Percentiles rank a stretch among this genome's conserved stretches.
Evolutionary conservation across 1,140 invertebrate species (phyloP).

Genomic region (Pogonus chalceus): DNA sequence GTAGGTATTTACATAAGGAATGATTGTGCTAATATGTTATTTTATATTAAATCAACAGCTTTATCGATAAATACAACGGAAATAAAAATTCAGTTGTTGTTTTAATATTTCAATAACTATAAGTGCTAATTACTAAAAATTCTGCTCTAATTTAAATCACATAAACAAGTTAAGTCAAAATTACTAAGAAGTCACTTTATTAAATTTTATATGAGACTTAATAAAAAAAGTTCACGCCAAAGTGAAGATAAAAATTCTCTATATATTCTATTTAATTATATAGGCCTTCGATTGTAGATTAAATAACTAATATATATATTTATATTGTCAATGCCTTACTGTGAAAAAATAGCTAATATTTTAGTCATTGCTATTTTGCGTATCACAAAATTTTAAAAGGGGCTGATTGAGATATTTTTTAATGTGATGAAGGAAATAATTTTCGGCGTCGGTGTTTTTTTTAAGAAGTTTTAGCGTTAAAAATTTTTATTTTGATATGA

Average conservation of each 20-base stretch:
- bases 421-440: no score
- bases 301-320: constrained; percentile 1
- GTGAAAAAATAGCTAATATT: constrained; percentile 5
- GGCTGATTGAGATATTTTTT: not conserved
- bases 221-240: no score
- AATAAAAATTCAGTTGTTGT: no score
- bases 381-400: not conserved
- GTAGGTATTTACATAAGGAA: constrained; percentile 2
- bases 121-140: no score
- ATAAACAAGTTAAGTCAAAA: not conserved
- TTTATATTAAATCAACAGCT: no score
- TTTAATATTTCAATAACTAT: no score
- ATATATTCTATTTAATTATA: no score
- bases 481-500: no score
- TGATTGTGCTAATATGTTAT: not conserved
- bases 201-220: not conserved
- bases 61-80: no score
- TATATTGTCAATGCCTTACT: constrained; percentile 6
- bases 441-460: no score
- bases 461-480: no score
- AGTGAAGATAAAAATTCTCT: no score
- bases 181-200: not conserved
- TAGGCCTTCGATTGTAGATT: not conserved
- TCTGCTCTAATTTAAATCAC: not conserved
- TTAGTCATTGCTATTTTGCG: constrained; percentile 1